A percentile compares a stretch with the other conserved stretches of the same genome.
Evolutionary conservation across 2,888 invertebrate genomes (phyloP).

Genomic region (Orthosia gothica): DNA sequence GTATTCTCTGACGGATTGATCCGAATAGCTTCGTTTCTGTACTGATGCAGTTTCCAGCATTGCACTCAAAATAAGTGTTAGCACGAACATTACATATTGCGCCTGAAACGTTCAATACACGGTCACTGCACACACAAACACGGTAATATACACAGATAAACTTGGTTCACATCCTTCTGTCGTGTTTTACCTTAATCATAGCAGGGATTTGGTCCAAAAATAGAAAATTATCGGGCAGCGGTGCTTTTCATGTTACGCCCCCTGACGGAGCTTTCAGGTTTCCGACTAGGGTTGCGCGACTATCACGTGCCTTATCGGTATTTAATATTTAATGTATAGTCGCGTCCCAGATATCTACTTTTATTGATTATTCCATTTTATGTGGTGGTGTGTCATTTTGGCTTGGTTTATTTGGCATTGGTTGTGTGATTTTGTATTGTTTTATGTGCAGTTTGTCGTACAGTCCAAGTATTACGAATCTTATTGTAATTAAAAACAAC

Average conservation of each 20-base stretch:
- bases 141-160: constrained; percentile 64
- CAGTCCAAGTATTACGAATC: not conserved
- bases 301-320: constrained; percentile 64
- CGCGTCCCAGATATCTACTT: constrained; percentile 32
- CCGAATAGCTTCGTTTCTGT: constrained; percentile 94
- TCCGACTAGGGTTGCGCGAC: constrained; percentile 68
- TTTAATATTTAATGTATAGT: constrained; percentile 49
- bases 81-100: constrained; percentile 83
- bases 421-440: not conserved
- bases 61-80: constrained; percentile 82
- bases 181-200: constrained; percentile 86
- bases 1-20: constrained; percentile 95
- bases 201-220: constrained; percentile 81
- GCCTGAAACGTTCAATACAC: constrained; percentile 77
- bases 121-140: constrained; percentile 69
- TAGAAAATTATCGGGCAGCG: constrained; percentile 75
- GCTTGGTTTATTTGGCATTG: not conserved
- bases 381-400: constrained; percentile 13
- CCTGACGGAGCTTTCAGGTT: constrained; percentile 75
- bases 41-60: constrained; percentile 84
- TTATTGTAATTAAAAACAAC: no score
- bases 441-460: not conserved
- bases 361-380: constrained; percentile 38
- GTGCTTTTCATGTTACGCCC: constrained; percentile 82
- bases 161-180: constrained; percentile 51